Conservation (phyloP, 1,140 invertebrate genomes). For the Trypoxylus dichotomus region DNA sequence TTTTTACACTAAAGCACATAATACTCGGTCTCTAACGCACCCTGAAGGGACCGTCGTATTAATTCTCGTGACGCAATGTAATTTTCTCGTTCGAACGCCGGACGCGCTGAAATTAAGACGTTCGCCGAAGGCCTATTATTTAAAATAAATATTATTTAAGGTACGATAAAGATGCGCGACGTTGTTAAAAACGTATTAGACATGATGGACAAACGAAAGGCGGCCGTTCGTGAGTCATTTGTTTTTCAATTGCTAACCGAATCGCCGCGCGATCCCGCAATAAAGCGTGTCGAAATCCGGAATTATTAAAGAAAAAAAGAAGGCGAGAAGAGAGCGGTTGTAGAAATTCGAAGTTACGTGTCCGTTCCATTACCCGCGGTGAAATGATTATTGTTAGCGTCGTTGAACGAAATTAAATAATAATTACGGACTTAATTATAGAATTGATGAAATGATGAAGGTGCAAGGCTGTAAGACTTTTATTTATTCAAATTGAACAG, state of each 20-base stretch:
- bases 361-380: background rate
- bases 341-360: background rate
- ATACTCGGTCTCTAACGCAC: background rate
- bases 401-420: background rate
- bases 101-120: too few species aligned
- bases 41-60: background rate
- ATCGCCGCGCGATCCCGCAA: too few species aligned
- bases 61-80: background rate
- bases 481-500: background rate
- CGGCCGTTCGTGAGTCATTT: background rate
- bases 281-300: background rate
- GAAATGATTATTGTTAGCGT: background rate
- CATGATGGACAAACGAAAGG: background rate
- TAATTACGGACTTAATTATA: background rate
- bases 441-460: background rate
- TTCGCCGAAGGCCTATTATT: background rate
- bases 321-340: background rate
- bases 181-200: constrained; percentile 7
- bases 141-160: background rate
- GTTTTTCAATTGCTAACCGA: background rate
- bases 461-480: background rate
- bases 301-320: background rate
- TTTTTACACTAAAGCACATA: too few species aligned
- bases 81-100: background rate
- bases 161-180: background rate